These are phyloP conservation scores for Podiceps cristatus DNA, from an alignment of 2,113 vertebrate species.

Conservation along the genomic window DNA sequence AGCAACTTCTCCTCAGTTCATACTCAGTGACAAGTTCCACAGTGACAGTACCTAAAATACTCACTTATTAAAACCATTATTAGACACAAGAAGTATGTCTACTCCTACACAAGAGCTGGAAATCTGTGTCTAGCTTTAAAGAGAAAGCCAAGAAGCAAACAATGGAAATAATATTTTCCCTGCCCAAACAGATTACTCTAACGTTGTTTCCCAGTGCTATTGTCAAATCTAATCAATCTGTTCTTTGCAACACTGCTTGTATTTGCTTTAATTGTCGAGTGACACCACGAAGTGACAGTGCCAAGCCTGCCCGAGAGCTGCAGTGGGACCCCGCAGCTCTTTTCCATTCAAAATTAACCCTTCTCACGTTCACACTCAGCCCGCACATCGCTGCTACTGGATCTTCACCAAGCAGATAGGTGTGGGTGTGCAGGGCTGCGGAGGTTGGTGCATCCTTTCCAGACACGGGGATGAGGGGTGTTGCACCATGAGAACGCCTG, in stretches of 20 bases:
- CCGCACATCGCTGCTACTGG: accelerated
- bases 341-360: neutral
- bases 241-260: neutral
- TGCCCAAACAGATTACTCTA: neutral
- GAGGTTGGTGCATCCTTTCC: neutral
- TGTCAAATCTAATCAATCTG: slow-evolving; percentile 11
- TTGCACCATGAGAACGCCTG: accelerated
- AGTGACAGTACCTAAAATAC: neutral
- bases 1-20: neutral
- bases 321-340: neutral
- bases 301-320: neutral
- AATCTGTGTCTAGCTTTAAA: neutral
- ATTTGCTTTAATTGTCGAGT: neutral
- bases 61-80: neutral
- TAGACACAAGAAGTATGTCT: neutral
- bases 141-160: neutral
- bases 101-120: neutral
- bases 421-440: neutral
- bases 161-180: neutral
- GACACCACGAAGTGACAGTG: neutral
- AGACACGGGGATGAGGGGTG: too few relatives aligned
- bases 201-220: neutral
- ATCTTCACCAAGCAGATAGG: neutral
- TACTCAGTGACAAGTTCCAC: neutral
- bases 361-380: neutral